A percentile compares a stretch with the other conserved stretches of the same genome.
phyloP scores from a whole-genome alignment of 53 echinoderm and acorn worm species.

The Paracentrotus lividus region DNA sequence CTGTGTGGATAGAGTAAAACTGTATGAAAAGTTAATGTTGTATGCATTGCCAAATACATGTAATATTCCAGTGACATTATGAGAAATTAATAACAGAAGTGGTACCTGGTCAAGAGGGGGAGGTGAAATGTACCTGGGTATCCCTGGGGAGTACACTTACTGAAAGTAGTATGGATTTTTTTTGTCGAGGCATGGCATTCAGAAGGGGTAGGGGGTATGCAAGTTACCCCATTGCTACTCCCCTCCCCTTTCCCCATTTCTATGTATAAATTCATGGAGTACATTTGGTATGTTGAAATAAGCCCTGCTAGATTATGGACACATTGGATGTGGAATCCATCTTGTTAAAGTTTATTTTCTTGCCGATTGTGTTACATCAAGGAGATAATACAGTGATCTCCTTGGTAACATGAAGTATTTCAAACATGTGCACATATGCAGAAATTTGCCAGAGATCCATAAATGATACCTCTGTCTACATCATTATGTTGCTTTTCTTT shows the following conservation, averaged over 20 bases:
- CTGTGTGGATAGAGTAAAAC: not conserved
- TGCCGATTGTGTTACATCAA: not conserved
- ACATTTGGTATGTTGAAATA: no score
- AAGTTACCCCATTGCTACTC: not conserved
- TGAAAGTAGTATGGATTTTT: not conserved
- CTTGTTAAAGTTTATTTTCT: constrained; percentile 5
- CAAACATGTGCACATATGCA: not conserved
- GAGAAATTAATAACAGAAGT: not conserved
- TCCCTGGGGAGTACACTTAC: no score
- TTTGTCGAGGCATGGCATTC: not conserved
- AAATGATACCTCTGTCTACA: constrained; percentile 11
- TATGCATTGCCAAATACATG: not conserved
- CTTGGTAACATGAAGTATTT: no score
- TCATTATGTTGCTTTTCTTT: constrained; percentile 13
- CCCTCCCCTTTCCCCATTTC: not conserved
- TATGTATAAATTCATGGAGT: no score
- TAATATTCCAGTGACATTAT: not conserved
- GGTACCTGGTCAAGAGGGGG: not conserved
- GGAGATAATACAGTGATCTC: no score
- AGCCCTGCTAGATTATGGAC: not conserved
- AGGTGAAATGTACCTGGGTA: not conserved
- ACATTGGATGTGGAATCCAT: not conserved
- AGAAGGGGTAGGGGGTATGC: not conserved
- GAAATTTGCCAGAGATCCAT: constrained; percentile 23
- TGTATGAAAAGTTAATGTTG: not conserved